These are phyloP conservation scores for Tupaia tana DNA, from an alignment of 2,113 vertebrate species.

Conservation along the genomic window DNA sequence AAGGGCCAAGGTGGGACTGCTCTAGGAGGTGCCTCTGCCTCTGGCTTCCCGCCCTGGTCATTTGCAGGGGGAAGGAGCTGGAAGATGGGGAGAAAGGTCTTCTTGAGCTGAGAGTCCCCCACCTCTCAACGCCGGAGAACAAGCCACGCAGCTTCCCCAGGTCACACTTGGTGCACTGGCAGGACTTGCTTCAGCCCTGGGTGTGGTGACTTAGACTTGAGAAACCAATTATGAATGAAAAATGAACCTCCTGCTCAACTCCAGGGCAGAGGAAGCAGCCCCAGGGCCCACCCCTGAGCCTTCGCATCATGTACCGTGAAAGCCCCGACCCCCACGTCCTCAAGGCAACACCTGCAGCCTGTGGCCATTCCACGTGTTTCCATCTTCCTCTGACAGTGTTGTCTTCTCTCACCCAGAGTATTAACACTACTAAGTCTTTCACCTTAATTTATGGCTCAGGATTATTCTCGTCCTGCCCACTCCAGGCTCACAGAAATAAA, in stretches of 20 bases:
- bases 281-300: not conserved
- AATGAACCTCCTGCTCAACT: not conserved
- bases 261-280: constrained; percentile 45
- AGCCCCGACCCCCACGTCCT: not conserved
- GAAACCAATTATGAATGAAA: constrained; percentile 70
- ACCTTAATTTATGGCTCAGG: constrained; percentile 73
- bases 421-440: constrained; percentile 78
- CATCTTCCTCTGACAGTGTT: not conserved
- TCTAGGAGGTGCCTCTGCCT: not conserved
- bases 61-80: not conserved
- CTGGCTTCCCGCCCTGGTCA: not conserved
- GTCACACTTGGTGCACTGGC: not conserved
- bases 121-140: not conserved
- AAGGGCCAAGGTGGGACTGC: not conserved
- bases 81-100: not conserved
- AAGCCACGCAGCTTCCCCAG: not conserved
- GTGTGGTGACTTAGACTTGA: not conserved
- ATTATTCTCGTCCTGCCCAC: constrained; percentile 51
- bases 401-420: constrained; percentile 35
- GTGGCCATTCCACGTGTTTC: not conserved
- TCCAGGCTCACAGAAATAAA: constrained; percentile 53
- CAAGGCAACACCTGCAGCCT: not conserved
- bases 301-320: constrained; percentile 6
- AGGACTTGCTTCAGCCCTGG: not conserved
- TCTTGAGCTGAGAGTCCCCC: not conserved